Evolutionary conservation across 2,113 vertebrate genomes (phyloP), one percentile per base, ranked within the genome.

Genomic region (Pampusana beccarii): DNA sequence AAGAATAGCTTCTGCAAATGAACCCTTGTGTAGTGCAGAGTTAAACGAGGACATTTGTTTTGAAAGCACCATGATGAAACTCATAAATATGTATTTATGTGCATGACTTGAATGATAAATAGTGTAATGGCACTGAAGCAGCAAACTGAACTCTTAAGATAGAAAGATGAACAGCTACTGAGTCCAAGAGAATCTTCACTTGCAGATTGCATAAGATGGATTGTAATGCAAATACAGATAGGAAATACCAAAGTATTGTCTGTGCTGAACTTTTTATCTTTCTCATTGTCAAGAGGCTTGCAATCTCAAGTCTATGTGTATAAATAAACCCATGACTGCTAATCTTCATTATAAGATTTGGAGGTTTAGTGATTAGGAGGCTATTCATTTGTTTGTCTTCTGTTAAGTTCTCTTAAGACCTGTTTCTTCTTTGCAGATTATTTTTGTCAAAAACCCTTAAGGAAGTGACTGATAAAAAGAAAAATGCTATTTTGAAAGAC

Each of bases 381-480:
- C 65, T 80, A 5, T 74, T 80, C 5, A 5, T 11, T 65, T 50
- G 12, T 64, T 79, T 56, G 18, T 84, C 72, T 84, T 72, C n/a
- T 54, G 11, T 36, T 84, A 54, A 81, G 80, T 25, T 58, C 42
- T 82, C 23, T 81, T 80, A 97, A 90, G 50, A 88, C 2, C 2
- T 74, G 14, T 88, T 96, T 94, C 50, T 88, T 46, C 40, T 97
- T 97, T 91, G 54, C 96, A 99, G 99, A 91, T 97, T 99, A 58
- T 98, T 98, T 98, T 97, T 99, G 90, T 92, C 97, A 65, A 98
- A 97, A 96, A 99, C 97, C 93, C 98, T 98, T 92, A 98, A 99
- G 93, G 98, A 98, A 95, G 95, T 97, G 84, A 95, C 97, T 7
- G 97, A 98, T 90, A 98, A 98, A 97, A 99, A 98, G 96, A 97